Base-by-base conservation (phyloP, 2,113 vertebrate genomes). In the Neogobius melanostomus region DNA sequence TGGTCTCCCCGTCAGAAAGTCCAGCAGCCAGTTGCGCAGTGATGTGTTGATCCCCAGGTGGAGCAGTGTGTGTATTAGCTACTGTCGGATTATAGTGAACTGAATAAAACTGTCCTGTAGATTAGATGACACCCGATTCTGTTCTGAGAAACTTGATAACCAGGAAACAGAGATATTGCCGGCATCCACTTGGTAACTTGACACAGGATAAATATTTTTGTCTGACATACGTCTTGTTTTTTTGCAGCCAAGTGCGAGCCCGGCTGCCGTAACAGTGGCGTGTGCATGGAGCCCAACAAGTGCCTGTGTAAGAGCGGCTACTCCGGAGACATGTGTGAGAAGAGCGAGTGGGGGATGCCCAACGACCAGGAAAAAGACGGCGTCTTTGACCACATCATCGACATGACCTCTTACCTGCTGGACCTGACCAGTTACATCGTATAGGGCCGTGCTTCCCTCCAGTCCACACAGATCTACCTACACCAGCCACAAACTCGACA, bases 361-460 rank as follows among this genome's bases (percentile, higher is more conserved):
- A 95, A 92, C 72, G 95, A 94, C 93, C 94, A 95, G 91, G 95
- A 95, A 85, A 94, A 95, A 91, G 95, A 96, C 87, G 96, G 97
- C 94, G 95, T 99, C 89, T 93, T 99, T 81, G 97, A 96, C 91
- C 96, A 98, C 92, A 96, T 99, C 93, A 95, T 99, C 79, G 95
- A 96, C 91, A 95, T 99, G 95, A 98, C 97, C 73, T 97, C 97
- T 71, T 99, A 98, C 87, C 92, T 99, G 93, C 94, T 99, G 85
- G 96, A 98, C 86, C 94, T 99, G 87, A 99, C 96, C 89, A 96
- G 95, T 92, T 98, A 98, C 65, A 97, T 99, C 82, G 96, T 98
- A 95, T 99, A 98, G 80, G 81, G 74, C 66, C 64, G 72, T 1
- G 81, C 68, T 47, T 71, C 36, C 75, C 84, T 82, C 75, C 79